Evolutionary conservation across 2,888 invertebrate species (phyloP), one percentile per base, ranked within the genome.

Genomic region (Pemphredon lugubris): DNA sequence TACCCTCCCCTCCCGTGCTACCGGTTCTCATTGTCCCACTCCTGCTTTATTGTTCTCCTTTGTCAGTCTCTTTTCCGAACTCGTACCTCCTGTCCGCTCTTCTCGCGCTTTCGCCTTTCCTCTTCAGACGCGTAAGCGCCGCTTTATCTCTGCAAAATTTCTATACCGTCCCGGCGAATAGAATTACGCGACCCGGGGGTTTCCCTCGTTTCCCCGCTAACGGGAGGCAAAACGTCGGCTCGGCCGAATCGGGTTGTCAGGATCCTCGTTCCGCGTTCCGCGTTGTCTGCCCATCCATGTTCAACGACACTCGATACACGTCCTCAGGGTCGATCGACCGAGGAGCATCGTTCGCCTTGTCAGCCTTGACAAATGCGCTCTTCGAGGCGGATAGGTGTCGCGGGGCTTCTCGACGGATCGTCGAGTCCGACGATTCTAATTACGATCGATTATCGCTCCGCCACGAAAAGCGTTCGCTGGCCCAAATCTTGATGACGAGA

Each of bases 21-120:
- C 77, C 77, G 77, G 77, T 78, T 80, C 80, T 78, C 72, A 78
- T 78, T 78, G 78, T 78, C 73, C 80, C 57, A 61, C 64, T 57
- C 48, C 20, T n/a, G 65, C 57, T 69, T 78, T 76, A 76, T 76
- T 79, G 58, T 58, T 63, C 77, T 44, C 68, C 66, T 66, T 63
- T 80, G 80, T 80, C 76, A 68, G 59, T 66, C 48, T 53, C 34
- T 69, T 63, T 65, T 60, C 53, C 57, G 57, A 59, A 60, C 51
- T 50, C 32, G n/a, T n/a, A n/a, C 20, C 40, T 44, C 34, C 26
- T 58, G 42, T 63, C 26, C 60, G 51, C 26, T 37, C 71, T 40
- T 23, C 34, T 53, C 57, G 20, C 26, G 39, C 63, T n/a, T n/a
- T n/a, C n/a, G 18, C 16, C 30, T 47, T 59, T 39, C 40, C 57